Base-by-base conservation (phyloP, 30 jellyfish, hydroid and myxozoan species). In the Chrysaora quinquecirrha region DNA sequence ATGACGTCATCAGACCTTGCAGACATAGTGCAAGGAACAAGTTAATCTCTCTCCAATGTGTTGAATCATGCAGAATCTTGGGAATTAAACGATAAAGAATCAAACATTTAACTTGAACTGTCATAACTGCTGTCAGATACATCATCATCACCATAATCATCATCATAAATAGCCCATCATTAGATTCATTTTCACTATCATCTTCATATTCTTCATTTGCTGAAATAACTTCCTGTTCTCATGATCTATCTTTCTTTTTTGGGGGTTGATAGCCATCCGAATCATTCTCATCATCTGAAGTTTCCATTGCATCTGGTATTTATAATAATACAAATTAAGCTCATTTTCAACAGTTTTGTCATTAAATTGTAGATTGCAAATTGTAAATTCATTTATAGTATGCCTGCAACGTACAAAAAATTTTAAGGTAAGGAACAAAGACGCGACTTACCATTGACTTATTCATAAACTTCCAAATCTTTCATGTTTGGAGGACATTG, bases 401-500 rank as follows among this genome's bases (percentile, higher is more conserved):
- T 28, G 48, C 21, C 76, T 64, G 76, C 76, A 64, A 64, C 21
- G 28, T 1, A 29, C 76, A 64, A 64, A 64, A 19, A 10, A 23
- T 64, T 64, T 10, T 16, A 64, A 64, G 14, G 4, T 64, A 21
- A 64, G 28, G 48, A 64, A 28, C 76, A 20, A 20, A 64, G 28
- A 19, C 76, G 46, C 28, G 76, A 64, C 46, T 64, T 64, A 64
- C 76, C 76, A 64, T 64, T 64, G 76, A 64, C 76, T 64, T 43
- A 20, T 64, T 64, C 76, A 64, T 22, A 9, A 19, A 19, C 76
- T 29, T 64, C 46, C 4, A 64, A 64, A 64, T 64, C 76, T 64
- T 64, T 64, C 76, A 64, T 64, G 28, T 64, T 20, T 64, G 76
- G 76, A 64, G 76, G 76, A 64, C 21, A 64, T 64, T 64, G 76